Evolutionary conservation across 2,113 vertebrate species (phyloP), one percentile per base, ranked within the genome.

Genomic region (Dipodomys ordii): DNA sequence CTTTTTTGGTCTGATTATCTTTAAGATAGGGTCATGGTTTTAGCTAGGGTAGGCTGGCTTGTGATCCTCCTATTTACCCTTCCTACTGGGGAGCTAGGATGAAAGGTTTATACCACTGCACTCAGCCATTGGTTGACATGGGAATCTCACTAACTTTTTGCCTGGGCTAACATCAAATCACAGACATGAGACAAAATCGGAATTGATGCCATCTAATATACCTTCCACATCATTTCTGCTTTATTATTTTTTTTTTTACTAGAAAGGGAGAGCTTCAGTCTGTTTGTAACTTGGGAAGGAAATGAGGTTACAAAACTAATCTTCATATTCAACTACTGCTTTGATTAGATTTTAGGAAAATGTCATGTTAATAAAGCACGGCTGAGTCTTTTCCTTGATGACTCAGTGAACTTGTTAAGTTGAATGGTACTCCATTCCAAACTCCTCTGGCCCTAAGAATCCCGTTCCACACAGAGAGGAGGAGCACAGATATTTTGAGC

Each of bases 351-450:
- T 83, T 85, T 60, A 84, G 83, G 87, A 39, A 73, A 80, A 60
- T 19, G 23, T 12, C 7, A 4, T 81, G 62, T 91, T 87, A 77
- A 64, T 81, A 64, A 90, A 94, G 28, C 80, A 71, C 39, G 23
- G 0, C 28, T 57, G 10, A 68, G 15, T 87, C 68, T 94, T 65
- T 71, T 74, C 46, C 39, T 64, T 87, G 64, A 28, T 71, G 68
- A 78, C 57, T 65, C 71, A 69, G 74, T 49, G 67, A 90, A 44
- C 93, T 74, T 82, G 10, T 83, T 91, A 87, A 91, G 83, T 72
- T 92, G 93, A 53, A 49, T 76, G 44, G 65, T 49, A 8, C 71
- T 95, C 64, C 10, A 5, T 89, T 69, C n/a, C 64, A 65, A 67
- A 80, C 80, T 95, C 77, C 68, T 81, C 83, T 77, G 76, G 6